These are phyloP conservation scores for Monoplex corrugatus DNA, from an alignment of 2,888 invertebrate genomes.

Conservation along the genomic window DNA sequence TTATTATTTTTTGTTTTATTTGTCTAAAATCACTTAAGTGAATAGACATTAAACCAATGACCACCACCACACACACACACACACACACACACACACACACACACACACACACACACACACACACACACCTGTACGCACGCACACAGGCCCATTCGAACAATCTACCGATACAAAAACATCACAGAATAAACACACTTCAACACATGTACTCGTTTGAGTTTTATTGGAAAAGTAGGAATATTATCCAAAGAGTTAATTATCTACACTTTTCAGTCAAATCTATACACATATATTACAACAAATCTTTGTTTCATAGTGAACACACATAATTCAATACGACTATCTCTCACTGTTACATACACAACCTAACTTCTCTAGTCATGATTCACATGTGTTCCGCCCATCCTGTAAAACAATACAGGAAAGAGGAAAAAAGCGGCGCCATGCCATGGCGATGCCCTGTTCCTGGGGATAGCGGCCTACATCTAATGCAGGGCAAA, in stretches of 20 bases:
- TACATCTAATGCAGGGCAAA: too few species aligned
- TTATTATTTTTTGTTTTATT: too few species aligned
- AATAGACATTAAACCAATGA: too few species aligned
- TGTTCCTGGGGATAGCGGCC: too few species aligned
- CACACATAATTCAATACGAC: background rate
- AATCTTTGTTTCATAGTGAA: background rate
- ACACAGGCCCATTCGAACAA: too few species aligned
- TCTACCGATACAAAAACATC: background rate
- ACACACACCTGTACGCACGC: background rate
- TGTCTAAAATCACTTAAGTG: too few species aligned
- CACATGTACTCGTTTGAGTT: background rate
- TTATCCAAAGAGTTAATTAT: background rate
- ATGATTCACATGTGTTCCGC: background rate
- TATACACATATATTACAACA: background rate
- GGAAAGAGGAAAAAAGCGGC: too few species aligned
- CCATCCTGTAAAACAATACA: too few species aligned
- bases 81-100: constrained; percentile 22
- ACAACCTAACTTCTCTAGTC: too few species aligned
- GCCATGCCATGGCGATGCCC: too few species aligned
- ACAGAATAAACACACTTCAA: background rate
- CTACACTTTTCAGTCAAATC: too few species aligned
- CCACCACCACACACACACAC: background rate
- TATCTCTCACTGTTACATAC: background rate
- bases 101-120: constrained; percentile 42
- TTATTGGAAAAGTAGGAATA: constrained; percentile 16